A percentile compares a stretch with the other conserved stretches of the same genome.
phyloP scores from a whole-genome alignment of 1,140 invertebrate species.

The Anadara kagoshimensis region DNA sequence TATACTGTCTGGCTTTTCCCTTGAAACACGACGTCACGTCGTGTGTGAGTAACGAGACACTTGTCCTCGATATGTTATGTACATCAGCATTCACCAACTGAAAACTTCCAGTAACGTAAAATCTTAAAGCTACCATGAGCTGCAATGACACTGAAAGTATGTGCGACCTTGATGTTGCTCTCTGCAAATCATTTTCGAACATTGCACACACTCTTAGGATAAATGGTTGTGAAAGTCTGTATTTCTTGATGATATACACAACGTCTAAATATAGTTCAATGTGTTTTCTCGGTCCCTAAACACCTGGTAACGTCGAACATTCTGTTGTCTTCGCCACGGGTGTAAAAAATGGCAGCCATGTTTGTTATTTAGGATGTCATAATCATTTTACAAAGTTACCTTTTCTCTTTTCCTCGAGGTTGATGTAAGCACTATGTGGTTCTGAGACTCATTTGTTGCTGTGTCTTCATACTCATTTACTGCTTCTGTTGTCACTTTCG shows the following conservation, averaged over 20 bases:
- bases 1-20: neutral
- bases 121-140: too few species aligned
- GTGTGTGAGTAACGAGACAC: neutral
- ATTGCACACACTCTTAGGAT: neutral
- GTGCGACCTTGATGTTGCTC: too few species aligned
- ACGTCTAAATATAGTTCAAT: conserved; percentile 4
- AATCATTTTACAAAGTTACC: too few species aligned
- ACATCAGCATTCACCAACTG: neutral
- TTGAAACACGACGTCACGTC: neutral
- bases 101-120: too few species aligned
- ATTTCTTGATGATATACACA: neutral
- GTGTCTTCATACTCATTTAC: too few species aligned
- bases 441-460: too few species aligned
- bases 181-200: conserved; percentile 1
- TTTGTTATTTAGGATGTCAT: too few species aligned
- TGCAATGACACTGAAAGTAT: too few species aligned
- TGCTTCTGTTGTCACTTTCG: too few species aligned
- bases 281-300: neutral
- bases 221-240: neutral
- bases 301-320: neutral
- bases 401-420: too few species aligned
- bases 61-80: neutral
- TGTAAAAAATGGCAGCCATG: neutral
- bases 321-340: neutral
- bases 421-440: too few species aligned